Percentiles rank a stretch among this genome's conserved stretches.
Evolutionary conservation across 2,888 invertebrate genomes (phyloP).

Genomic region (Oeneis ivallda): DNA sequence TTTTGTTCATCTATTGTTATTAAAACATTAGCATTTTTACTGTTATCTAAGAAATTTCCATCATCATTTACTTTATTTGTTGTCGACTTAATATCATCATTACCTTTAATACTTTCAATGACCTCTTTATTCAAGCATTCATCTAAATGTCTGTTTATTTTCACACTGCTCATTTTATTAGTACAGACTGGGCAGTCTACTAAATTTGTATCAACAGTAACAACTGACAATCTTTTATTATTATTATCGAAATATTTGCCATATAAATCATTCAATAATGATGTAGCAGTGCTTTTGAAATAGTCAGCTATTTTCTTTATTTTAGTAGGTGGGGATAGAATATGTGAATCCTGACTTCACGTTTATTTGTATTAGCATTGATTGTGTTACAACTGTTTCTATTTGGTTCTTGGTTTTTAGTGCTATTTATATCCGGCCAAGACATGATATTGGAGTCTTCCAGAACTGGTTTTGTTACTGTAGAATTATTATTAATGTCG

Average conservation of each 20-base stretch:
- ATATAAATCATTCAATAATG: slow-evolving; percentile 69
- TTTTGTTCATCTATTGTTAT: slow-evolving; percentile 35
- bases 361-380: slow-evolving; percentile 47
- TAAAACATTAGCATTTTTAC: slow-evolving; percentile 36
- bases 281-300: slow-evolving; percentile 56
- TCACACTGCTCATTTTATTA: slow-evolving; percentile 49
- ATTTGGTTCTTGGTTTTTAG: slow-evolving; percentile 20
- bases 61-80: background rate
- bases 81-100: slow-evolving; percentile 20
- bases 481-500: slow-evolving; percentile 51
- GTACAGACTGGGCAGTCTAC: slow-evolving; percentile 79
- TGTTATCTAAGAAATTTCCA: slow-evolving; percentile 20
- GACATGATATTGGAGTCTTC: slow-evolving; percentile 46
- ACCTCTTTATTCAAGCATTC: slow-evolving; percentile 71
- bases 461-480: slow-evolving; percentile 36
- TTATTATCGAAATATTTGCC: slow-evolving; percentile 61
- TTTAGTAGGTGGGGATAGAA: slow-evolving; percentile 58
- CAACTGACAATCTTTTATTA: slow-evolving; percentile 51
- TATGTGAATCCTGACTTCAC: slow-evolving; percentile 45
- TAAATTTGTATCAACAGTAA: slow-evolving; percentile 42
- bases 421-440: slow-evolving; percentile 15
- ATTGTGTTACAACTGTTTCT: slow-evolving; percentile 18
- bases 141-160: slow-evolving; percentile 73
- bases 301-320: slow-evolving; percentile 70
- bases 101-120: slow-evolving; percentile 53